Conservation (phyloP, 2,113 vertebrate genomes). For the Anhinga anhinga region DNA sequence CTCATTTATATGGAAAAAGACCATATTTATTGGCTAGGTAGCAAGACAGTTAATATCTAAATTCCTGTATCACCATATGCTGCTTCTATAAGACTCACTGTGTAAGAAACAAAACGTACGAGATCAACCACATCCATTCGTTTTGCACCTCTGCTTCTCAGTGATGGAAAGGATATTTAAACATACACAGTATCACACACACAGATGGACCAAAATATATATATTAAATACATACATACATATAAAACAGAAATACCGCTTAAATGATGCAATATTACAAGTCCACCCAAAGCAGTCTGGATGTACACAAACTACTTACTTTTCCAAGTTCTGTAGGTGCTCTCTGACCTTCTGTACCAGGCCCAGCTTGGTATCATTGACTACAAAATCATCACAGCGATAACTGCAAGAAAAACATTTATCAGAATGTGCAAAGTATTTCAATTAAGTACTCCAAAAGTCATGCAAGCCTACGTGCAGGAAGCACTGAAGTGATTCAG, state of each 20-base stretch:
- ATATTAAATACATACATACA: not conserved
- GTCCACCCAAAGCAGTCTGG: not conserved
- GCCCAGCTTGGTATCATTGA: conserved; percentile 94
- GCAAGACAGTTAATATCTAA: not conserved
- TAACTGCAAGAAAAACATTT: conserved; percentile 81
- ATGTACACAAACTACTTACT: conserved; percentile 78
- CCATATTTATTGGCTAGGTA: not conserved
- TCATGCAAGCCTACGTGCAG: not conserved
- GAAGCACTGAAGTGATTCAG: not conserved
- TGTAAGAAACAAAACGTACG: not conserved
- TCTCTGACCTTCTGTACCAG: conserved; percentile 95
- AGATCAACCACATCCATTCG: not conserved
- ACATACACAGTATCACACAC: not conserved
- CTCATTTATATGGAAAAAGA: not conserved
- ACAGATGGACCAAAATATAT: not conserved
- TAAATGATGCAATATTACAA: not conserved
- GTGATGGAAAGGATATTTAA: not conserved
- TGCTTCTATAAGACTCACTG: not conserved
- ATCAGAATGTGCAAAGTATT: not conserved
- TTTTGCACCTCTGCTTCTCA: not conserved
- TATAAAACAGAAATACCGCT: not conserved
- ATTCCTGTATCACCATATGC: not conserved
- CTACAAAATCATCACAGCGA: conserved; percentile 96
- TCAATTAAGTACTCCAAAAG: not conserved
- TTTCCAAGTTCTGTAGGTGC: conserved; percentile 96